Evolutionary conservation across 1,140 invertebrate genomes (phyloP), one percentile per base, ranked within the genome.

Genomic region (Ceratosolen fusciceps): DNA sequence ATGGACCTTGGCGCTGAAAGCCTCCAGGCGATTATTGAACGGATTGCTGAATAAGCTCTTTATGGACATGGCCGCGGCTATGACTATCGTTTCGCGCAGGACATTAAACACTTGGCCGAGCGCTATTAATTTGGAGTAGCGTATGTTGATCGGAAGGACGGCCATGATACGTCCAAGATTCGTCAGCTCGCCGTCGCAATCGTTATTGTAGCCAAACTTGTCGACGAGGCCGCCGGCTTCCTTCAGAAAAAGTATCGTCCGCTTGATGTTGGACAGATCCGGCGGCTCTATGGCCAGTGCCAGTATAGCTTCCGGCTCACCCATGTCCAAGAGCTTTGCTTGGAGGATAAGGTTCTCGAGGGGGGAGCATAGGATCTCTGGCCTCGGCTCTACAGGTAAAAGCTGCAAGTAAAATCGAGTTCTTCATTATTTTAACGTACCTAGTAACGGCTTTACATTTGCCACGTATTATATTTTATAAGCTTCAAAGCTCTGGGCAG

Each of bases 281-380:
- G 98, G 98, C 31, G 97, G 97, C 86, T 96, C 95, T 83, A 99
- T 91, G 0, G 96, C 95, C 2, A 97, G 87, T 0, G 95, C 96
- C 0, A 99, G 89, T 12, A 99, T 91, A 43, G 94, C 92, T 82
- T 93, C 93, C 0, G 98, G 98, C 58, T 94, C 91, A n/a, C 95
- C 96, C 91, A 98, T 93, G 74, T 97, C 92, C 29, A 99, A 86
- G 65, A 94, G 84, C 87, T 99, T 99, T 0, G 95, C 91, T 68
- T 94, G 93, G 0, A 99, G 89, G n/a, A 99, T 93, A 8, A 96
- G 86, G n/a, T 92, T 92, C 79, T 97, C 95, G 0, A 99, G 87
- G 0, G 97, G 96, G 67, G 94, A 94, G 49, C 96, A 92, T 82
- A 94, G 86, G 81, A 97, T 96, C 90, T 98, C 96, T 0, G 96